phyloP scores from a whole-genome alignment of 2,113 vertebrate genomes.

The Isichthys henryi region DNA sequence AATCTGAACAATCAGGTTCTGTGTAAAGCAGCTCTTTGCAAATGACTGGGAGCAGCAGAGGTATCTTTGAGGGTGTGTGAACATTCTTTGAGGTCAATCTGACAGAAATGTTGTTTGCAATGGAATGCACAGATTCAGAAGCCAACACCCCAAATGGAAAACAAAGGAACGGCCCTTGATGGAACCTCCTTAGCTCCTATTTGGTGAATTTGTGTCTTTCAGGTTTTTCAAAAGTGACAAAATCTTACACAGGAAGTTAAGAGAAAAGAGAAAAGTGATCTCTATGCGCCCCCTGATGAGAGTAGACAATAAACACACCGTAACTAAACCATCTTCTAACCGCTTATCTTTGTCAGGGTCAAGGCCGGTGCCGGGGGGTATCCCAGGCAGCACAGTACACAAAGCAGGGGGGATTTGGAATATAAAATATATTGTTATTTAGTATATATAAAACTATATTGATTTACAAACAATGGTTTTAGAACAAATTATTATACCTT shows the following conservation, averaged over 20 bases:
- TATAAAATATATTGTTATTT: background rate
- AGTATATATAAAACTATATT: background rate
- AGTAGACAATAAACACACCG: background rate
- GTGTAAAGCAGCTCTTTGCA: background rate
- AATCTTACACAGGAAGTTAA: background rate
- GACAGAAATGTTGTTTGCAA: background rate
- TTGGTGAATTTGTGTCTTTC: background rate
- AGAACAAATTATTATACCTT: background rate
- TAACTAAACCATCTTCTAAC: background rate
- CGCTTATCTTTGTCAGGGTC: background rate
- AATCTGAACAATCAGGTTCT: background rate
- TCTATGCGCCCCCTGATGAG: background rate
- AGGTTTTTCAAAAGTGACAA: background rate
- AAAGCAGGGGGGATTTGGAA: background rate
- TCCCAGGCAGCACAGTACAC: background rate
- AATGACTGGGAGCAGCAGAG: background rate
- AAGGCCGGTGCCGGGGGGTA: background rate
- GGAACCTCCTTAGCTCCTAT: background rate
- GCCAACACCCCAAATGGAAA: constrained; percentile 1
- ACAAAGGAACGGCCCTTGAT: background rate
- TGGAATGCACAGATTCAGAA: background rate
- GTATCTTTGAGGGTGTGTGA: background rate
- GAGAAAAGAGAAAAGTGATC: background rate
- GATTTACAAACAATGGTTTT: background rate
- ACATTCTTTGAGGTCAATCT: constrained; percentile 4